Base-by-base conservation (phyloP, 2,113 vertebrate genomes). In the Sakesphorus luctuosus region DNA sequence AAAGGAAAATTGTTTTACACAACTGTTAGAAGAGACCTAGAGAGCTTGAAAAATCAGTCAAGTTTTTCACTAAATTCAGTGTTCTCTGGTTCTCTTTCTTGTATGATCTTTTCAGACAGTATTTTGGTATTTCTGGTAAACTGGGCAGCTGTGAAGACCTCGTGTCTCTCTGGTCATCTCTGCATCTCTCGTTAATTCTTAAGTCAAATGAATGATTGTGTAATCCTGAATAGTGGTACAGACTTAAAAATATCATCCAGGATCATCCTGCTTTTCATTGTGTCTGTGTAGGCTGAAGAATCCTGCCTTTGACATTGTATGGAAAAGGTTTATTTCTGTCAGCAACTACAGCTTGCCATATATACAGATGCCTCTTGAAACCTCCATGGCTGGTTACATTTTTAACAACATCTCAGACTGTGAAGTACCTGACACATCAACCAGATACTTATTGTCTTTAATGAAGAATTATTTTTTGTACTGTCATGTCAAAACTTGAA, bases 231-330 rank as follows among this genome's bases (percentile, higher is more conserved):
- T 78, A 94, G 93, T 85, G 68, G 88, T 91, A 92, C 75, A 96
- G 93, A 90, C 96, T 97, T 98, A 96, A 98, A 97, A 98, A 97
- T 98, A 97, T 78, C 97, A 95, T 95, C 96, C 88, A 87, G 89
- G 95, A 97, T 97, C 96, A 97, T 97, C 87, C 94, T 97, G 94
- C 96, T 97, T 97, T 98, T 97, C 97, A 98, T 98, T 98, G 96
- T 97, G 96, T 94, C 96, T 98, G 97, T 96, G 97, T 98, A 96
- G 98, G 98, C 96, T 97, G 97, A 58, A 63, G 96, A 97, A 94
- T 72, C 93, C 96, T 97, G 95, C 93, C 94, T 95, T 93, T 91
- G 96, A 94, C 72, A 59, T 96, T 86, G 96, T 97, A 97, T 97
- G 96, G 94, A 93, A 96, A 93, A 94, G 90, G 95, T 92, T 52